These are phyloP conservation scores for Nemotelus nigrinus DNA, from an alignment of 2,888 invertebrate genomes.

Conservation along the genomic window DNA sequence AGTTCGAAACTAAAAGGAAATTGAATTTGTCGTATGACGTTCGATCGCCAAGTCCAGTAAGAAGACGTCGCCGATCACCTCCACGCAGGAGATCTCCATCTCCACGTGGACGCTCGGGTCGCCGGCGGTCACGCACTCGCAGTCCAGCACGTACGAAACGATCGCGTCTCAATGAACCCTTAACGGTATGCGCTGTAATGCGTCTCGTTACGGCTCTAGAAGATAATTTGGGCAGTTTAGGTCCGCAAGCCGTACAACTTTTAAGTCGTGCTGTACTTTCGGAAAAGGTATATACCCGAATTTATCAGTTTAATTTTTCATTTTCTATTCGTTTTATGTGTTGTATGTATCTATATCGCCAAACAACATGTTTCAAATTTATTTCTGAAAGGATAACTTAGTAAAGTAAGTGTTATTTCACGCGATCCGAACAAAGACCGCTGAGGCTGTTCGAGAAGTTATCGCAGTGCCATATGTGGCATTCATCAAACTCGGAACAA, in stretches of 20 bases:
- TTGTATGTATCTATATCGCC: too few species aligned
- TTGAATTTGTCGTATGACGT: slow-evolving; percentile 45
- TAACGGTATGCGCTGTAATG: slow-evolving; percentile 48
- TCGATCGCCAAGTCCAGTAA: slow-evolving; percentile 48
- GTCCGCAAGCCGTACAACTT: slow-evolving; percentile 50
- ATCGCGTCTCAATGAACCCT: slow-evolving; percentile 1
- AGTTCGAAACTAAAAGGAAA: slow-evolving; percentile 47
- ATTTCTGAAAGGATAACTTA: too few species aligned
- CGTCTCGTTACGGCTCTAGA: slow-evolving; percentile 50
- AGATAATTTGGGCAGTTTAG: slow-evolving; percentile 51
- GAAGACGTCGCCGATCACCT: slow-evolving; percentile 20
- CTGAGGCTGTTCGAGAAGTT: too few species aligned
- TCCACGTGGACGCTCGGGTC: background rate
- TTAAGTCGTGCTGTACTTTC: slow-evolving; percentile 47
- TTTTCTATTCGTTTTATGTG: background rate
- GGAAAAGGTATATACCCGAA: slow-evolving; percentile 49
- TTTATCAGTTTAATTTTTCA: background rate
- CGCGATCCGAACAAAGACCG: too few species aligned
- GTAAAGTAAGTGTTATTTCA: too few species aligned
- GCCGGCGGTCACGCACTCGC: background rate
- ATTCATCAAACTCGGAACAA: too few species aligned
- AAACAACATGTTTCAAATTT: too few species aligned
- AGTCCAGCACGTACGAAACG: background rate
- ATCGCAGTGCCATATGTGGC: too few species aligned
- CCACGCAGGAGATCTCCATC: slow-evolving; percentile 7